Evolutionary conservation across 2,113 vertebrate species (phyloP).

Genomic region (Paradoxurus hermaphroditus): DNA sequence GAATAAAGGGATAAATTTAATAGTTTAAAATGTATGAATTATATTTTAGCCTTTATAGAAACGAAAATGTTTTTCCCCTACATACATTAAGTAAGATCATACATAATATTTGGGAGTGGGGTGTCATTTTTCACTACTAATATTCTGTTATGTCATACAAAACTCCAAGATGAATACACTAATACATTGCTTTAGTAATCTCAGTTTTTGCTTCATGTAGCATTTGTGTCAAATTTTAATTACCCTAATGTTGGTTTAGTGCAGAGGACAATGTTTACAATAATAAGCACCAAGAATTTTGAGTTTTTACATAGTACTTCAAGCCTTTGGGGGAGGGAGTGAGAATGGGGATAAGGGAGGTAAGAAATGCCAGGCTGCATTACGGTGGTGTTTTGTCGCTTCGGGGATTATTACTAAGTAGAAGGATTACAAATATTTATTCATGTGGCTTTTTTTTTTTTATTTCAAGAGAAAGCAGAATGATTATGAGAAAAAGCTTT

Average conservation of each 20-base stretch:
- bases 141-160: neutral
- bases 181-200: neutral
- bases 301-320: neutral
- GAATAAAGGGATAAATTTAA: neutral
- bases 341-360: neutral
- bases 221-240: neutral
- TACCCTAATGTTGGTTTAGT: slow-evolving; percentile 7
- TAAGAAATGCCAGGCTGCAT: neutral
- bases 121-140: neutral
- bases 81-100: neutral
- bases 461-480: neutral
- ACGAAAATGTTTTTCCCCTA: neutral
- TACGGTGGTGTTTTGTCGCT: neutral
- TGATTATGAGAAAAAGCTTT: neutral
- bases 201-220: slow-evolving; percentile 1
- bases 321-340: neutral
- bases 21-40: neutral
- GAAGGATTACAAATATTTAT: neutral
- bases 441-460: neutral
- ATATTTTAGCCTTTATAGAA: neutral
- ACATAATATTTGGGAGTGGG: neutral
- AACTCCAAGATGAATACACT: neutral
- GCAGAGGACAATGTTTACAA: slow-evolving; percentile 4
- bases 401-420: neutral
- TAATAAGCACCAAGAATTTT: slow-evolving; percentile 7